Base-by-base conservation (phyloP, 2,113 vertebrate species). In the Apaloderma vittatum region DNA sequence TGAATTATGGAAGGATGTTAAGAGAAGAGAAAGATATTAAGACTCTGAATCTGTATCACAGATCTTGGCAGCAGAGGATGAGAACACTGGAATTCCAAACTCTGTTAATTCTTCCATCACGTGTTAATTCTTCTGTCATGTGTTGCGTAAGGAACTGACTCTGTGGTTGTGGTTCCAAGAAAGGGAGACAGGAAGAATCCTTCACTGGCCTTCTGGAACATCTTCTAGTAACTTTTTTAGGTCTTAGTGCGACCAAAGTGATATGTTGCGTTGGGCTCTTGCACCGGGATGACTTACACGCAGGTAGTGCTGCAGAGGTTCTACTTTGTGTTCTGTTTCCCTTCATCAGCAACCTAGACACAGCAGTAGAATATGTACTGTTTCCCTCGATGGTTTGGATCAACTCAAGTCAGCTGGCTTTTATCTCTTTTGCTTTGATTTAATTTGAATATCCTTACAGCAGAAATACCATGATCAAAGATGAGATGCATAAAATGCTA, bases 371-470 rank as follows among this genome's bases (percentile, higher is more conserved):
- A 91, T 58, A 76, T 40, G 62, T 78, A 71, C 51, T 71, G 74
- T 88, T 40, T 46, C 90, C 90, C 93, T 82, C 51, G 93, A 46
- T 75, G 71, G 29, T 22, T 22, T 88, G 71, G 46, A 88, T 91
- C 72, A 88, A 11, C 71, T 68, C 3, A 59, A 91, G 75, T 51
- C 93, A 91, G 79, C 66, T 77, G 61, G 84, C 90, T 96, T 93
- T 88, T 91, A 93, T 93, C 95, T 94, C 75, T 77, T 55, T 54
- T n/a, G 51, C 87, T 94, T 94, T 93, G 88, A 96, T 96, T 94
- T 88, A 55, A 91, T 94, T 86, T 88, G 84, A 93, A 91, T 93
- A 66, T 73, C 76, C 76, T 89, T 51, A 24, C 12, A 93, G 84
- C 78, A 88, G 84, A 86, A 93, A 83, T 22, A 11, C 61, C 20